phyloP scores from a whole-genome alignment of 2,888 invertebrate genomes.

The Apeira syringaria region DNA sequence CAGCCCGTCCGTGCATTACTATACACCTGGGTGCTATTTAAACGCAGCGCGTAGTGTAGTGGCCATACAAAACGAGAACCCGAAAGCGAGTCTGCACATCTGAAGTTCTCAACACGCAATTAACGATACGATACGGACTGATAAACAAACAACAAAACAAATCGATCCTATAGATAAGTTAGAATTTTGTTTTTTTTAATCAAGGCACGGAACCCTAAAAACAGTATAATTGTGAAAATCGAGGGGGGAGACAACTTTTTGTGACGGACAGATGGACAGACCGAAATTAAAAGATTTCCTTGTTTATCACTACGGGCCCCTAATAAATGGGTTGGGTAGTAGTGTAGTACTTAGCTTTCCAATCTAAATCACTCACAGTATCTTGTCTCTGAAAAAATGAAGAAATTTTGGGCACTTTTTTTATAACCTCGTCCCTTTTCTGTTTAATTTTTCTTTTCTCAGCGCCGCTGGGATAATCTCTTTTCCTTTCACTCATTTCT shows the following conservation, averaged over 20 bases:
- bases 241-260: too few species aligned
- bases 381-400: slow-evolving; percentile 27
- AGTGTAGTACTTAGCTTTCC: too few species aligned
- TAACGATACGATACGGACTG: slow-evolving; percentile 26
- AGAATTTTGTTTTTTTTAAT: slow-evolving; percentile 5
- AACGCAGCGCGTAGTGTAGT: too few species aligned
- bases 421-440: slow-evolving; percentile 30
- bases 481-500: slow-evolving; percentile 29
- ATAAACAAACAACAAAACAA: slow-evolving; percentile 19
- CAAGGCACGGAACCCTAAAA: slow-evolving; percentile 5
- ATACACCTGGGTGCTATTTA: too few species aligned
- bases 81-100: slow-evolving; percentile 18
- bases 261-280: too few species aligned
- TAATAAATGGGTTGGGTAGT: too few species aligned
- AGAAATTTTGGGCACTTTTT: slow-evolving; percentile 28
- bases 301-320: too few species aligned
- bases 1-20: too few species aligned
- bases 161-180: slow-evolving; percentile 23
- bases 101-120: slow-evolving; percentile 25
- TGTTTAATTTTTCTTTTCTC: slow-evolving; percentile 30
- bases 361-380: slow-evolving; percentile 21
- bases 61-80: too few species aligned
- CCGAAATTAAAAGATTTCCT: too few species aligned
- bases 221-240: too few species aligned
- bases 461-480: slow-evolving; percentile 27